phyloP scores from a whole-genome alignment of 2,113 vertebrate species.

The Myiagra hebetior region DNA sequence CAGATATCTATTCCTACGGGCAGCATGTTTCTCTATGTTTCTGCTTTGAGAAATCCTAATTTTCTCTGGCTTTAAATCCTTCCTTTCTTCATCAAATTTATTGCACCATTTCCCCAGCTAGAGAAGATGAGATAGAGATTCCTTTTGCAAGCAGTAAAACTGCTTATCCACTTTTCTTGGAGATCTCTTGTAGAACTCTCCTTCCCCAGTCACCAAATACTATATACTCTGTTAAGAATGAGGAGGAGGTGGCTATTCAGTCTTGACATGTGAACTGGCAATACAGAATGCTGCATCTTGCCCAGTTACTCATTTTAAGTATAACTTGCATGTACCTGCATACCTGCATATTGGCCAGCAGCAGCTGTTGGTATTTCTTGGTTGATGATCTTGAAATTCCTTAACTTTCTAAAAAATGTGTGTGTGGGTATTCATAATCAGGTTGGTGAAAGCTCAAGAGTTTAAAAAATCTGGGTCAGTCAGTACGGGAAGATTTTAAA shows the following conservation, averaged over 20 bases:
- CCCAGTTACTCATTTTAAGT: not conserved
- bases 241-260: not conserved
- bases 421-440: not conserved
- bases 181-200: not conserved
- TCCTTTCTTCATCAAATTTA: slow-evolving; percentile 6
- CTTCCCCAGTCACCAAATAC: not conserved
- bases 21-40: slow-evolving; percentile 1
- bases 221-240: not conserved
- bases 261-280: not conserved
- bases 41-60: slow-evolving; percentile 23
- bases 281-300: not conserved
- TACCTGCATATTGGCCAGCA: not conserved
- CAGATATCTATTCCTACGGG: slow-evolving; percentile 17
- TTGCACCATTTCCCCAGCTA: not conserved
- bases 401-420: not conserved
- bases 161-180: not conserved
- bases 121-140: not conserved
- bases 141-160: not conserved
- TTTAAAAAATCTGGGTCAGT: not conserved
- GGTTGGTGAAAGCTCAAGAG: not conserved
- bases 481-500: not conserved
- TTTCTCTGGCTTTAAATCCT: slow-evolving; percentile 19
- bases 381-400: not conserved
- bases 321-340: not conserved
- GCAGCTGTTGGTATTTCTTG: not conserved